phyloP scores from a whole-genome alignment of 2,888 invertebrate species.

The Troides helena region DNA sequence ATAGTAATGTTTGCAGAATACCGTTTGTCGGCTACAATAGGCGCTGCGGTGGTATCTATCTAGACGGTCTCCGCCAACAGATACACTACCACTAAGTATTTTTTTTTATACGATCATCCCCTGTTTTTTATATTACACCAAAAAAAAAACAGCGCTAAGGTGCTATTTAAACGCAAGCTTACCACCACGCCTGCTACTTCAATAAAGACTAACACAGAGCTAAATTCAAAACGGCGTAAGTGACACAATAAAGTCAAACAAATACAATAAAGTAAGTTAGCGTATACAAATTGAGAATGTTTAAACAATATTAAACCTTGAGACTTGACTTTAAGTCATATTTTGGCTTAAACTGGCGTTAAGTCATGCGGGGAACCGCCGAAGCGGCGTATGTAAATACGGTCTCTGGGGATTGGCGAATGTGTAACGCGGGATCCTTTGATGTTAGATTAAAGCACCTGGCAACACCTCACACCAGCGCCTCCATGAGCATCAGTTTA shows the following conservation, averaged over 20 bases:
- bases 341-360: background rate
- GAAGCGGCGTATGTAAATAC: conserved; percentile 13
- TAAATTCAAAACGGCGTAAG: background rate
- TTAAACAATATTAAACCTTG: conserved; percentile 1
- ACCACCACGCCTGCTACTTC: too few relatives aligned
- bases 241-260: background rate
- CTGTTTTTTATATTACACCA: too few relatives aligned
- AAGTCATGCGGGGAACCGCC: conserved; percentile 8
- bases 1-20: too few relatives aligned
- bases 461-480: conserved; percentile 11
- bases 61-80: too few relatives aligned
- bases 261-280: background rate
- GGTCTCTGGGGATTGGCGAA: conserved; percentile 11
- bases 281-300: background rate
- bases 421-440: conserved; percentile 17
- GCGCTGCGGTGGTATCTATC: too few relatives aligned
- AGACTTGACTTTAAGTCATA: background rate
- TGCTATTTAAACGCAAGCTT: too few relatives aligned
- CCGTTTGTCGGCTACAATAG: too few relatives aligned
- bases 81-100: too few relatives aligned
- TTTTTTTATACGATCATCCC: too few relatives aligned
- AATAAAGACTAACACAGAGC: background rate
- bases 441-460: conserved; percentile 23
- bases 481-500: conserved; percentile 9
- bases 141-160: too few relatives aligned